These are phyloP conservation scores for Volucella bombylans DNA, from an alignment of 2,888 invertebrate genomes.

Conservation along the genomic window DNA sequence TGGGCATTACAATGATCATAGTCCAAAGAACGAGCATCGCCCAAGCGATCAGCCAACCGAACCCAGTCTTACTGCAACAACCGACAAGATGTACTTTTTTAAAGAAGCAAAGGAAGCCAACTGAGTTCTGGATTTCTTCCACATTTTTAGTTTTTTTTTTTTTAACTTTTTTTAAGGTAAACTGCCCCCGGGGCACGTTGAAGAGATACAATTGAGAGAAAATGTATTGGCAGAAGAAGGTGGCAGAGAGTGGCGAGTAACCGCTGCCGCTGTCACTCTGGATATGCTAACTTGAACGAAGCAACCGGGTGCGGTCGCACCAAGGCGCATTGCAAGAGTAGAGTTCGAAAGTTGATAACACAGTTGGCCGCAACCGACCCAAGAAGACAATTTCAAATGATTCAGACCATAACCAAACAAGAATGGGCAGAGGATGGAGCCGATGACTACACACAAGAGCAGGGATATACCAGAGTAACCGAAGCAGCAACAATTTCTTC, in stretches of 20 bases:
- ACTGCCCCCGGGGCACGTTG: slow-evolving; percentile 70
- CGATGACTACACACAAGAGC: slow-evolving; percentile 69
- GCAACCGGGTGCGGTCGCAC: slow-evolving; percentile 60
- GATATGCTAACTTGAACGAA: slow-evolving; percentile 75
- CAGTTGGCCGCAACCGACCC: slow-evolving; percentile 59
- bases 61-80: slow-evolving; percentile 38
- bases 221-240: slow-evolving; percentile 63
- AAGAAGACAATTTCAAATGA: slow-evolving; percentile 71
- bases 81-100: slow-evolving; percentile 41
- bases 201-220: slow-evolving; percentile 62
- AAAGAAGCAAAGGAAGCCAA: slow-evolving; percentile 68
- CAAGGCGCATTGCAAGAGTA: slow-evolving; percentile 46
- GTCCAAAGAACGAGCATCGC: slow-evolving; percentile 64
- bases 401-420: slow-evolving; percentile 74
- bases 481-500: slow-evolving; percentile 47
- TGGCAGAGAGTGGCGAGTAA: slow-evolving; percentile 69
- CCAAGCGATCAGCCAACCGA: slow-evolving; percentile 74
- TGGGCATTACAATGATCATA: slow-evolving; percentile 71
- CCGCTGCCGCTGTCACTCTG: slow-evolving; percentile 71
- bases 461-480: slow-evolving; percentile 65
- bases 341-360: slow-evolving; percentile 73
- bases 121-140: slow-evolving; percentile 14
- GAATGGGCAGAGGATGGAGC: slow-evolving; percentile 61
- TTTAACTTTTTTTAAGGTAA: slow-evolving; percentile 40
- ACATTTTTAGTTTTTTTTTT: slow-evolving; percentile 22